These are phyloP conservation scores for Gymnothorax javanicus DNA, from an alignment of 2,797 vertebrate genomes.

Conservation along the genomic window DNA sequence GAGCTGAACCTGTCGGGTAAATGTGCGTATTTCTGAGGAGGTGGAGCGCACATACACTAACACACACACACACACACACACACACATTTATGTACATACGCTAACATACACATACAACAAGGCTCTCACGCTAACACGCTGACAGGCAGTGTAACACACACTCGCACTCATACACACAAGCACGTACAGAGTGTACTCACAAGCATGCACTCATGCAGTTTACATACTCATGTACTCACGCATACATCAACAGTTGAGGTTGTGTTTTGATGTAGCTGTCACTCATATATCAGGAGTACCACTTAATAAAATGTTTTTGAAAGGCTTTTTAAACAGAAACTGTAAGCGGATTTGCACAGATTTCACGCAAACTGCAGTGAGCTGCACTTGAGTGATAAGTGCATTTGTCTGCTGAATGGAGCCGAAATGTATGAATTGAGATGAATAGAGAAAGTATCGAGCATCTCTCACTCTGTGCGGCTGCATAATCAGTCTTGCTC, in stretches of 20 bases:
- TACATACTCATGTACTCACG: not conserved
- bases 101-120: not conserved
- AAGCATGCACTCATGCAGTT: not conserved
- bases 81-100: not conserved
- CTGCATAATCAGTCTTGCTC: not conserved
- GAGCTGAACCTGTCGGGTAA: not conserved
- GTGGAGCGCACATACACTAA: not conserved
- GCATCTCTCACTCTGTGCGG: not conserved
- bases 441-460: not conserved
- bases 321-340: too few relatives aligned
- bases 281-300: not conserved
- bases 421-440: not conserved
- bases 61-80: not conserved
- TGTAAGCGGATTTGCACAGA: not conserved
- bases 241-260: not conserved
- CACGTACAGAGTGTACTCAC: not conserved
- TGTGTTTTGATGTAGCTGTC: not conserved
- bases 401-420: not conserved
- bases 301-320: too few relatives aligned
- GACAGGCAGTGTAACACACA: not conserved
- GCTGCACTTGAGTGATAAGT: not conserved
- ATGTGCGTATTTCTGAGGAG: not conserved
- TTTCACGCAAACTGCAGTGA: not conserved
- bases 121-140: not conserved
- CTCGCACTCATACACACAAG: not conserved